These are phyloP conservation scores for Delphinus delphis DNA, from an alignment of 2,113 vertebrate species.

Conservation along the genomic window DNA sequence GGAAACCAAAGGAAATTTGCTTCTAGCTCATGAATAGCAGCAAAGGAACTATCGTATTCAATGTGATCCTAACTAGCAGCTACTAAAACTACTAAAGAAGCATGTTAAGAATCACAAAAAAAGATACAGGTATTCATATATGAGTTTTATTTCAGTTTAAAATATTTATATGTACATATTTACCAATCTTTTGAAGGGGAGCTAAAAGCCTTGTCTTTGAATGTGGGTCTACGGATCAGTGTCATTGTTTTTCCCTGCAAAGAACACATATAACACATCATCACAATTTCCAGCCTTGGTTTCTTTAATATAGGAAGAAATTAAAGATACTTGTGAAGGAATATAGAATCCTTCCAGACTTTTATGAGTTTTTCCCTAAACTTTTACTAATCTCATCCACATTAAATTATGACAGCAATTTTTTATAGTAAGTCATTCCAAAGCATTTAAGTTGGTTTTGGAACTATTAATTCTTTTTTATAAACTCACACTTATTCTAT, in stretches of 20 bases:
- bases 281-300: background rate
- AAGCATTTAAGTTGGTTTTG: conserved; percentile 35
- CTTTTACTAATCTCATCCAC: background rate
- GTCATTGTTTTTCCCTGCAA: background rate
- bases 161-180: background rate
- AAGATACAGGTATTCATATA: background rate
- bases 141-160: conserved; percentile 24
- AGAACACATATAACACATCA: background rate
- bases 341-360: background rate
- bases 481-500: background rate
- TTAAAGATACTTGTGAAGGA: background rate
- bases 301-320: conserved; percentile 19
- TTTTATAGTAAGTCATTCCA: background rate
- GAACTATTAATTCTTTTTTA: conserved; percentile 16
- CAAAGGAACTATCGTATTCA: background rate
- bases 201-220: background rate
- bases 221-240: background rate
- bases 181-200: background rate
- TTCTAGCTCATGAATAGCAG: background rate
- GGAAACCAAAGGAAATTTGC: background rate
- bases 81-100: background rate
- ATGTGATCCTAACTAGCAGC: background rate
- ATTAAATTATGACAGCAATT: background rate
- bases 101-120: background rate
- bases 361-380: background rate